These are phyloP conservation scores for Calliopsis andreniformis DNA, from an alignment of 1,140 invertebrate genomes.

Conservation along the genomic window DNA sequence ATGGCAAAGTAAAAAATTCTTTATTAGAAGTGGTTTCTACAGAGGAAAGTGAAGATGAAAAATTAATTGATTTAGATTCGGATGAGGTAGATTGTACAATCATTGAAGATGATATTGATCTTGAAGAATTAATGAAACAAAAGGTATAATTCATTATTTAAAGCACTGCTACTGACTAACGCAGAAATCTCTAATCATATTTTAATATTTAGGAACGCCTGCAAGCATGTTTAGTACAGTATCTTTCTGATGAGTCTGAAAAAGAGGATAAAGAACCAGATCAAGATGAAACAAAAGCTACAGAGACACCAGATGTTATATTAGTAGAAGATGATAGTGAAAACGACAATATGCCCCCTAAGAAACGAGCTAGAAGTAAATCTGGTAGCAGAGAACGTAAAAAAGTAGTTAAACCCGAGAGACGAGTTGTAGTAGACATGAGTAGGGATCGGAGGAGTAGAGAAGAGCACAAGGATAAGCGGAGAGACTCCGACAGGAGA, in stretches of 20 bases:
- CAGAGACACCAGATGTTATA: conserved; percentile 76
- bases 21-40: conserved; percentile 86
- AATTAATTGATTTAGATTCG: conserved; percentile 87
- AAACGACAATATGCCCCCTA: conserved; percentile 65
- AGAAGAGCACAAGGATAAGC: conserved; percentile 73
- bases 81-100: conserved; percentile 87
- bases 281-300: conserved; percentile 60
- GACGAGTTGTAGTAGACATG: conserved; percentile 78
- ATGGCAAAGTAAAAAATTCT: conserved; percentile 74
- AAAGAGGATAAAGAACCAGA: conserved; percentile 70
- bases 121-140: conserved; percentile 94
- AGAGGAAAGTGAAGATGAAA: conserved; percentile 86
- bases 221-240: conserved; percentile 83
- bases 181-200: conserved; percentile 23
- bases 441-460: conserved; percentile 72
- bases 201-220: conserved; percentile 80
- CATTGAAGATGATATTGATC: conserved; percentile 92
- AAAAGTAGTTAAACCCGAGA: conserved; percentile 74
- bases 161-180: background rate
- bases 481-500: conserved; percentile 71
- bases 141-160: conserved; percentile 82
- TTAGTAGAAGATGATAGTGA: conserved; percentile 78
- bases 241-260: conserved; percentile 78
- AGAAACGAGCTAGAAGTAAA: conserved; percentile 73
- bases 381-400: conserved; percentile 72